A percentile compares a stretch with the other conserved stretches of the same genome.
These are phyloP conservation scores for Drosophila maculinotata DNA, from an alignment of 2,888 invertebrate species.

Conservation along the genomic window DNA sequence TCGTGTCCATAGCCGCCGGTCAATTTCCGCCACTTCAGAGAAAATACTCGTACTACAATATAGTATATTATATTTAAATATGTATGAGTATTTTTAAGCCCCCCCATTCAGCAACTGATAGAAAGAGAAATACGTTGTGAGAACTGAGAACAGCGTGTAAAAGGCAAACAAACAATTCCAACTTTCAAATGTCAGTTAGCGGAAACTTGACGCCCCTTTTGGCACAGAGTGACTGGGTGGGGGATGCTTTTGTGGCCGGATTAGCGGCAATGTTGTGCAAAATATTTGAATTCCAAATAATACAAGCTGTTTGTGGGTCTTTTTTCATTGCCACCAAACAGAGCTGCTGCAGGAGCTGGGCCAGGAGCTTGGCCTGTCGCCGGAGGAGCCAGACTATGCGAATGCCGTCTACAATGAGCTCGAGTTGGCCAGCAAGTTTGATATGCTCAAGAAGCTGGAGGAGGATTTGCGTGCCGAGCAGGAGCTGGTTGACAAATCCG, in stretches of 20 bases:
- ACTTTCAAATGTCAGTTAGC: constrained; percentile 63
- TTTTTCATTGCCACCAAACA: constrained; percentile 39
- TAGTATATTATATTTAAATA: constrained; percentile 42
- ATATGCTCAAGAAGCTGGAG: constrained; percentile 82
- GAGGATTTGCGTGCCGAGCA: constrained; percentile 83
- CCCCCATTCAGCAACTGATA: constrained; percentile 8
- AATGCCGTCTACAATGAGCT: constrained; percentile 80
- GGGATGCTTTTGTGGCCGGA: constrained; percentile 43
- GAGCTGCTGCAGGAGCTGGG: constrained; percentile 80
- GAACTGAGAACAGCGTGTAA: neutral
- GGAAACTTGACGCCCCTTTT: constrained; percentile 50
- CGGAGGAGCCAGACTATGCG: constrained; percentile 74
- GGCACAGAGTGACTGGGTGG: neutral
- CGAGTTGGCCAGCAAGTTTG: constrained; percentile 80
- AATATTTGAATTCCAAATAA: constrained; percentile 56
- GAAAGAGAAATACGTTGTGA: neutral
- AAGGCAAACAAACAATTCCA: constrained; percentile 50
- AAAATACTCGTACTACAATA: constrained; percentile 20
- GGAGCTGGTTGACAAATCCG: constrained; percentile 84
- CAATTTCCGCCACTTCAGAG: constrained; percentile 66
- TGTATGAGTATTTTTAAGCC: constrained; percentile 53
- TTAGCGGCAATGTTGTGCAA: constrained; percentile 49
- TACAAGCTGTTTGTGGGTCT: constrained; percentile 28
- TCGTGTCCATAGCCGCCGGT: constrained; percentile 62
- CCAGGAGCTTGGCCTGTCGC: constrained; percentile 54